A percentile compares a stretch with the other conserved stretches of the same genome.
phyloP scores from a whole-genome alignment of 2,113 vertebrate genomes.

The Tachysurus fulvidraco region DNA sequence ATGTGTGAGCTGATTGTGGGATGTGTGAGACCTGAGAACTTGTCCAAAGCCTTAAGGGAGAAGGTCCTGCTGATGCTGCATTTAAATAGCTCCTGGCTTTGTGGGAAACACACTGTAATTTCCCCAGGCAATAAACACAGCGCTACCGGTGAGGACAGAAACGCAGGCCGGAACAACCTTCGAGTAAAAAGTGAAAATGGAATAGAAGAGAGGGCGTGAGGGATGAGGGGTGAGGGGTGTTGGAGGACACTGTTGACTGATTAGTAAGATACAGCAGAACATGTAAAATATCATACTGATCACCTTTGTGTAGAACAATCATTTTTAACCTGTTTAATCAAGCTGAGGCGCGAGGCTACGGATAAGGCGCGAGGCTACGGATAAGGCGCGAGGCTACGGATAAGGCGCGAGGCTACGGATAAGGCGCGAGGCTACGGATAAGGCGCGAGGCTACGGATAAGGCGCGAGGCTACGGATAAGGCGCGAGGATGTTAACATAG shows the following conservation, averaged over 20 bases:
- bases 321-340: not conserved
- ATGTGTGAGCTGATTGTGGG: not conserved
- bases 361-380: too few relatives aligned
- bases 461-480: too few relatives aligned
- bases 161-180: slow-evolving; percentile 47
- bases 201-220: not conserved
- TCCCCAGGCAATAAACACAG: slow-evolving; percentile 67
- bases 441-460: too few relatives aligned
- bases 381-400: not conserved
- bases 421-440: not conserved
- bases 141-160: slow-evolving; percentile 56
- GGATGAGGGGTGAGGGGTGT: not conserved
- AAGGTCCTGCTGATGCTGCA: slow-evolving; percentile 61
- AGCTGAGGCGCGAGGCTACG: not conserved
- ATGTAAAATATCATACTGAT: too few relatives aligned
- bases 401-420: too few relatives aligned
- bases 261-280: not conserved
- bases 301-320: not conserved
- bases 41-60: slow-evolving; percentile 29
- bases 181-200: slow-evolving; percentile 24
- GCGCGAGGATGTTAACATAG: not conserved
- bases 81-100: slow-evolving; percentile 53
- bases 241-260: not conserved
- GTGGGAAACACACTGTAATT: slow-evolving; percentile 60
- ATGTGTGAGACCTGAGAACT: not conserved